Percentiles rank a stretch among this genome's conserved stretches.
Evolutionary conservation across 2,113 vertebrate species (phyloP).

Genomic region (Canis aureus): DNA sequence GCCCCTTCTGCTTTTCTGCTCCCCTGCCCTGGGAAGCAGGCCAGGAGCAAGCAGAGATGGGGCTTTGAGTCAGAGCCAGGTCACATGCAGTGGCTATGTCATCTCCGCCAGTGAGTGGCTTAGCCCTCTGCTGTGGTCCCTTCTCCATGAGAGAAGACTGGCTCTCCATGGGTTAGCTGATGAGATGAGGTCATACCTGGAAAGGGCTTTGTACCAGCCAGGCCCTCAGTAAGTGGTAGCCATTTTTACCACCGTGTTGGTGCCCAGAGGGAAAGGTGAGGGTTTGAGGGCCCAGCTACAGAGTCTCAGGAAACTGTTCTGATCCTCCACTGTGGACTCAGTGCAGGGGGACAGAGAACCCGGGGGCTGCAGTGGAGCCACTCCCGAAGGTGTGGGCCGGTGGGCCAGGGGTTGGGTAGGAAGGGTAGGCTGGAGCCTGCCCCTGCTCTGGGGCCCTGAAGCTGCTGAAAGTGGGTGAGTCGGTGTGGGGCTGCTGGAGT

Average conservation of each 20-base stretch:
- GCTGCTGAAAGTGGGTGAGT: fast-evolving
- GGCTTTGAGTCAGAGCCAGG: background rate
- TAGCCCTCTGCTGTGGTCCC: background rate
- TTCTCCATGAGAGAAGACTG: background rate
- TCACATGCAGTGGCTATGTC: fast-evolving
- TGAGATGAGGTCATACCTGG: fast-evolving
- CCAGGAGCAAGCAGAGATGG: fast-evolving
- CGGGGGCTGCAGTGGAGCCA: fast-evolving
- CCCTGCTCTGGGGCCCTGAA: background rate
- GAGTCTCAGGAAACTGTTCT: slow-evolving; percentile 82
- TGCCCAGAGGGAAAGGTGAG: fast-evolving
- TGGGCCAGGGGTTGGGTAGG: background rate
- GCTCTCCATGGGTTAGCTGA: fast-evolving
- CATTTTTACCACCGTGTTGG: fast-evolving
- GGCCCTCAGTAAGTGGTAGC: fast-evolving
- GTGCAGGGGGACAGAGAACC: slow-evolving; percentile 76
- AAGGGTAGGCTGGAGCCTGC: fast-evolving
- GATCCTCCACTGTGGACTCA: slow-evolving; percentile 77
- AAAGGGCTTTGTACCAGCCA: no score
- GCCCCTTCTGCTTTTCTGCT: background rate
- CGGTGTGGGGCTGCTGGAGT: background rate
- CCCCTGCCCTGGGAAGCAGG: background rate
- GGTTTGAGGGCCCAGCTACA: background rate
- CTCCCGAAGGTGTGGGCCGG: fast-evolving
- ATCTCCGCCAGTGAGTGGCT: background rate